phyloP scores from a whole-genome alignment of 2,113 vertebrate genomes.

The Periophthalmodon schlosseri region DNA sequence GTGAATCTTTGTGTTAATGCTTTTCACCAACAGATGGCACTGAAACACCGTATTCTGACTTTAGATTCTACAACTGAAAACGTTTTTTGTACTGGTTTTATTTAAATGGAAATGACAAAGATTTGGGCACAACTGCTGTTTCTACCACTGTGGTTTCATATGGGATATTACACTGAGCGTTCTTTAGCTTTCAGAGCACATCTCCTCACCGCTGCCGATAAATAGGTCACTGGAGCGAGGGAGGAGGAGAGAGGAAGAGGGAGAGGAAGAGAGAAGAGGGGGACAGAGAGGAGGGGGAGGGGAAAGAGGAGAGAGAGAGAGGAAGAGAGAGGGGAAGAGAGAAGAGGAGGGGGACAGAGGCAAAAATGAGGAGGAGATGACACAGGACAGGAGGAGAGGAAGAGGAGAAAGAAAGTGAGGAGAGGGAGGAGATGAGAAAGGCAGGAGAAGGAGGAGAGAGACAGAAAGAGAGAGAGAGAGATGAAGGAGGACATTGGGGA shows the following conservation, averaged over 20 bases:
- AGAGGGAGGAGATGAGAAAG: too few relatives aligned
- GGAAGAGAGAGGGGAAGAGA: neutral
- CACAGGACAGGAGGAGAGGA: too few relatives aligned
- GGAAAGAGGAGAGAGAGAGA: neutral
- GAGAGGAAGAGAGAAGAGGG: neutral
- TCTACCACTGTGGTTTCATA: conserved; percentile 38
- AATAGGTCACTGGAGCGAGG: conserved; percentile 43
- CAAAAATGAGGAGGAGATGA: too few relatives aligned
- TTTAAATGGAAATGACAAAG: conserved; percentile 24
- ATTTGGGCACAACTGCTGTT: conserved; percentile 33
- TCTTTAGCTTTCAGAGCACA: conserved; percentile 29
- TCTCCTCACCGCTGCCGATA: conserved; percentile 35
- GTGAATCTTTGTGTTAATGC: neutral
- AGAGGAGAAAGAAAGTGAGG: neutral
- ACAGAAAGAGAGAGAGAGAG: conserved; percentile 10
- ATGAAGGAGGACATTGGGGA: conserved; percentile 52
- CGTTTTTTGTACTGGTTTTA: neutral
- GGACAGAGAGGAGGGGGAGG: neutral
- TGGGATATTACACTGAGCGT: conserved; percentile 24
- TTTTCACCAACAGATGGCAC: conserved; percentile 62
- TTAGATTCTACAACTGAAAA: conserved; percentile 12
- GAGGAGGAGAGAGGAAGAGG: conserved; percentile 36
- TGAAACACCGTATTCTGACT: conserved; percentile 1
- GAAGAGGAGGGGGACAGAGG: too few relatives aligned
- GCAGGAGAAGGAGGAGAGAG: neutral